Evolutionary conservation across 1,140 invertebrate species (phyloP).

Genomic region (Zophobas morio): DNA sequence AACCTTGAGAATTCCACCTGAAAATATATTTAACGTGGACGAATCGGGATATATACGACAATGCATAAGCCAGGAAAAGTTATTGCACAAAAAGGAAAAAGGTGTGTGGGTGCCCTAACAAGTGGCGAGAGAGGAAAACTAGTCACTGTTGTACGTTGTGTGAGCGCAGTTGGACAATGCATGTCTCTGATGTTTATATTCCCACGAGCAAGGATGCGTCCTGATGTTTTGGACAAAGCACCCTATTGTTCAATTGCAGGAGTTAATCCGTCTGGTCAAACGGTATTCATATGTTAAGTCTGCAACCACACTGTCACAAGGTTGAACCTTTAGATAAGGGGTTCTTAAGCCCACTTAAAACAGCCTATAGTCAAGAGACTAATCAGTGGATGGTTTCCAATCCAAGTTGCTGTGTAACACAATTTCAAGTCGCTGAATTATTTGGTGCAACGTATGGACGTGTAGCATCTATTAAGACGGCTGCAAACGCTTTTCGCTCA

Average conservation of each 20-base stretch:
- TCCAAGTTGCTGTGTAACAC: too few species aligned
- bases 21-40: slow-evolving; percentile 51
- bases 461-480: neutral
- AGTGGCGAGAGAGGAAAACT: slow-evolving; percentile 30
- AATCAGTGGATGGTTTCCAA: too few species aligned
- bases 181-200: slow-evolving; percentile 35
- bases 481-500: slow-evolving; percentile 58
- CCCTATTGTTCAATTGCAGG: slow-evolving; percentile 4
- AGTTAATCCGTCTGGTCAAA: slow-evolving; percentile 26
- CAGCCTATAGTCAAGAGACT: too few species aligned
- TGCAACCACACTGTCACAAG: slow-evolving; percentile 51
- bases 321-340: neutral
- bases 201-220: slow-evolving; percentile 36
- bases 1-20: slow-evolving; percentile 48
- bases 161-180: slow-evolving; percentile 25
- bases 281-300: slow-evolving; percentile 9
- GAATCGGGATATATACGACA: slow-evolving; percentile 50
- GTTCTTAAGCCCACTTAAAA: too few species aligned
- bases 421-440: too few species aligned
- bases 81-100: slow-evolving; percentile 31
- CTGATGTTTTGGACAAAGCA: slow-evolving; percentile 25
- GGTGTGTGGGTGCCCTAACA: slow-evolving; percentile 30
- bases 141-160: slow-evolving; percentile 31
- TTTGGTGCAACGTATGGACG: neutral
- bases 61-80: slow-evolving; percentile 57